Conservation (phyloP, 2,797 vertebrate species). For the Pyrrhura leucotis region DNA sequence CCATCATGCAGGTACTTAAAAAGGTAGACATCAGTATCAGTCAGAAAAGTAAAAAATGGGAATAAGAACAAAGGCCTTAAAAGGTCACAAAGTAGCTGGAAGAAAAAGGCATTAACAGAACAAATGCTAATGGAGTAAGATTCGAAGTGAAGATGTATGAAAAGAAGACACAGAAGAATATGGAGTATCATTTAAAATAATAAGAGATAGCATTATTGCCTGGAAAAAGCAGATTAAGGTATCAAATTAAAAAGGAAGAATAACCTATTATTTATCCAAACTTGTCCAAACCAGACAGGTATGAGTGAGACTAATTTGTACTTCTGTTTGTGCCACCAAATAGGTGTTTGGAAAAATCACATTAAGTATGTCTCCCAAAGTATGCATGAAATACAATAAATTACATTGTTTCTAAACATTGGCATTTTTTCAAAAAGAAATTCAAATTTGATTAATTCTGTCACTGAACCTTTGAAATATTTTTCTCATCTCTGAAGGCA, state of each 20-base stretch:
- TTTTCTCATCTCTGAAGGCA: not conserved
- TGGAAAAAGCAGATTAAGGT: not conserved
- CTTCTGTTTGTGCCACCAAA: not conserved
- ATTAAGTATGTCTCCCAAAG: not conserved
- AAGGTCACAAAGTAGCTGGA: not conserved
- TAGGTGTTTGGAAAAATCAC: not conserved
- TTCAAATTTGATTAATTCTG: not conserved
- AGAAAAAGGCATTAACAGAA: not conserved
- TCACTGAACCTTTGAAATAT: not conserved
- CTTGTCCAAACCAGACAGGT: not conserved
- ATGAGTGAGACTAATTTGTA: not conserved
- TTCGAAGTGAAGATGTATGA: not conserved
- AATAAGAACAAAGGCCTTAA: not conserved
- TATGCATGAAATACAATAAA: not conserved
- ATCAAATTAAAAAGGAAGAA: not conserved
- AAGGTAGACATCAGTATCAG: not conserved
- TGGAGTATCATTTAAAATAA: not conserved
- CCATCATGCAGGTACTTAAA: not conserved
- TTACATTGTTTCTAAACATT: not conserved
- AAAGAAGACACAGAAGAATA: not conserved
- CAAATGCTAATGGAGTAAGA: not conserved
- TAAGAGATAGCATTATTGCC: not conserved
- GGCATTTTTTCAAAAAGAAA: not conserved
- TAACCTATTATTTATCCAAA: not conserved
- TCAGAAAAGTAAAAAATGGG: not conserved